A percentile compares a stretch with the other conserved stretches of the same genome.
These are phyloP conservation scores for Nipponacmea schrenckii DNA, from an alignment of 2,888 invertebrate genomes.

Conservation along the genomic window DNA sequence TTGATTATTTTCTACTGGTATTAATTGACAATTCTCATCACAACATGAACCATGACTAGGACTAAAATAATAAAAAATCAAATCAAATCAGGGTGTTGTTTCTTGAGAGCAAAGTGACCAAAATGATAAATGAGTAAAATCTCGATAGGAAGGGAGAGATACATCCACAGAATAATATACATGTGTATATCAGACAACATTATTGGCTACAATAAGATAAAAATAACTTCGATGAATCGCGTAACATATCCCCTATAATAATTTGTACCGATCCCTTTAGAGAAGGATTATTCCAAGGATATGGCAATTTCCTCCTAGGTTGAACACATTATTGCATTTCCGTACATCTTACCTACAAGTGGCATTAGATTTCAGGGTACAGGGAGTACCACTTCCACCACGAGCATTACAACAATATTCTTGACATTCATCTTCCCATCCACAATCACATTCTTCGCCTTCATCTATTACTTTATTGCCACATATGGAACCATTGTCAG, in stretches of 20 bases:
- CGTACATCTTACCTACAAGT: conserved; percentile 53
- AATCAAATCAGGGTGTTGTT: too few relatives aligned
- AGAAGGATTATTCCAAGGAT: too few relatives aligned
- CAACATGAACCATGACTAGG: conserved; percentile 57
- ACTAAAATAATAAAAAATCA: conserved; percentile 33
- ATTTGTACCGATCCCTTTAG: too few relatives aligned
- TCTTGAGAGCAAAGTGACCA: background rate
- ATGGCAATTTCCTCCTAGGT: too few relatives aligned
- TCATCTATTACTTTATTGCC: conserved; percentile 98
- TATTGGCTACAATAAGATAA: too few relatives aligned
- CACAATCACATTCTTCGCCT: conserved; percentile 98
- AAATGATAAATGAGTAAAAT: too few relatives aligned
- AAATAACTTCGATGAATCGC: too few relatives aligned
- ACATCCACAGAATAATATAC: too few relatives aligned
- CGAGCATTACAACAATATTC: conserved; percentile 77
- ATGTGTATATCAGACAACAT: too few relatives aligned
- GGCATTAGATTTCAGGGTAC: conserved; percentile 36
- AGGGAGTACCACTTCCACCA: conserved; percentile 36
- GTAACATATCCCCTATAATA: too few relatives aligned
- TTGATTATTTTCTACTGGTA: conserved; percentile 20
- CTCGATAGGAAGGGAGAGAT: too few relatives aligned
- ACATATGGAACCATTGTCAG: conserved; percentile 82
- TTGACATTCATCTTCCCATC: conserved; percentile 93
- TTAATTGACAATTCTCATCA: conserved; percentile 30
- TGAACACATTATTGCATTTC: too few relatives aligned